phyloP scores from a whole-genome alignment of 2,113 vertebrate genomes.

The Rhagologus leucostigma region DNA sequence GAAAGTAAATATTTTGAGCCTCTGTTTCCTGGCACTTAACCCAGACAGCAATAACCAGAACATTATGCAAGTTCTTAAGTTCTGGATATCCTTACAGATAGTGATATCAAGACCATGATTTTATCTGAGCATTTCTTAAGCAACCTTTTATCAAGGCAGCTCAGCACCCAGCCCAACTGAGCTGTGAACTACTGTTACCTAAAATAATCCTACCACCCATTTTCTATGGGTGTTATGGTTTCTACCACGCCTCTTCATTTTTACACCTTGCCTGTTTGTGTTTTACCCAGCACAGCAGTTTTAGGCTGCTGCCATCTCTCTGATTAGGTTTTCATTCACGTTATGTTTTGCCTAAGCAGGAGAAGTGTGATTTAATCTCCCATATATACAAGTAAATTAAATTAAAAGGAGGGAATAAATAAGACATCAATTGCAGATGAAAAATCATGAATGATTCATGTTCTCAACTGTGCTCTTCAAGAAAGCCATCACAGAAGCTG shows the following conservation, averaged over 20 bases:
- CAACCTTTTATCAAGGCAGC: neutral
- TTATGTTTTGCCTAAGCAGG: neutral
- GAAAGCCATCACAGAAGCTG: neutral
- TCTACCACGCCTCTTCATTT: constrained; percentile 37
- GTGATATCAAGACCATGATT: neutral
- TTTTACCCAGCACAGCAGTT: constrained; percentile 43
- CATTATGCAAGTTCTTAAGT: neutral
- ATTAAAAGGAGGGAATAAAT: constrained; percentile 18
- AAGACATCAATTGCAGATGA: constrained; percentile 25
- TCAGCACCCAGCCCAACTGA: neutral
- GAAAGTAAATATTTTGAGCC: neutral
- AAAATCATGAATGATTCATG: constrained; percentile 11
- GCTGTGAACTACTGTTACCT: neutral
- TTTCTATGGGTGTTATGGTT: neutral
- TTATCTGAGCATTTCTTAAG: neutral
- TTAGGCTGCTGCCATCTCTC: constrained; percentile 22
- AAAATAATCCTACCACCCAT: constrained; percentile 9
- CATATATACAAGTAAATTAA: constrained; percentile 16
- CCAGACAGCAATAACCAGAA: neutral
- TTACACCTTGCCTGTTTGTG: constrained; percentile 12
- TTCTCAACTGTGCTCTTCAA: neutral
- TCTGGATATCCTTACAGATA: neutral
- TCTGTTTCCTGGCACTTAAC: neutral
- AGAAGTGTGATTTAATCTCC: constrained; percentile 48
- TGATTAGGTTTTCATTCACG: neutral